Percentiles rank a stretch among this genome's conserved stretches.
Evolutionary conservation across 92 coral and sea anemone species (phyloP).

Genomic region (Micromussa lordhowensis): DNA sequence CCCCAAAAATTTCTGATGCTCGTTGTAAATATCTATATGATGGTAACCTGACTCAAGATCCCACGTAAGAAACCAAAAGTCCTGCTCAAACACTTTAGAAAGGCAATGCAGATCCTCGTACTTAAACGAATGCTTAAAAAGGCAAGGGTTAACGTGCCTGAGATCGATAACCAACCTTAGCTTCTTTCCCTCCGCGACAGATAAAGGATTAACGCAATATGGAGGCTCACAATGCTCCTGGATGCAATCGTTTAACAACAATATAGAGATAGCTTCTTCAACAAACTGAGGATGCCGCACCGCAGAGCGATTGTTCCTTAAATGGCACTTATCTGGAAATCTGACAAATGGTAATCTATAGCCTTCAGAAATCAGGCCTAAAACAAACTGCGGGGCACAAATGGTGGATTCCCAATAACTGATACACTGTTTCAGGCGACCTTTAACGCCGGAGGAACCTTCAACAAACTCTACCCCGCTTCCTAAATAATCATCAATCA

Average conservation of each 20-base stretch:
- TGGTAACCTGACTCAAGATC: slow-evolving; percentile 34
- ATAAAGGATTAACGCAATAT: too few relatives aligned
- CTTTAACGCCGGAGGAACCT: slow-evolving; percentile 29
- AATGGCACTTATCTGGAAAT: slow-evolving; percentile 12
- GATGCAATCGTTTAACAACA: too few relatives aligned
- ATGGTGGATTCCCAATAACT: slow-evolving; percentile 24
- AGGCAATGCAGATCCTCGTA: too few relatives aligned
- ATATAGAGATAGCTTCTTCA: too few relatives aligned
- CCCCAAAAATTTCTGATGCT: slow-evolving; percentile 36
- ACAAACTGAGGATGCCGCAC: background rate
- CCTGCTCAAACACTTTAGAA: slow-evolving; percentile 29
- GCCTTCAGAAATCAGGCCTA: background rate
- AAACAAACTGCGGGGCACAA: slow-evolving; percentile 11
- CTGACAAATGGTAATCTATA: slow-evolving; percentile 26
- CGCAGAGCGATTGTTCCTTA: too few relatives aligned
- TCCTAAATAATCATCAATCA: background rate
- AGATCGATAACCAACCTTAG: too few relatives aligned
- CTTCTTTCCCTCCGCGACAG: too few relatives aligned
- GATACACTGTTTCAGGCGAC: slow-evolving; percentile 21
- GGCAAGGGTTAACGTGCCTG: too few relatives aligned
- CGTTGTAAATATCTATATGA: too few relatives aligned
- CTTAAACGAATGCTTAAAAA: too few relatives aligned
- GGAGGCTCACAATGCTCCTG: too few relatives aligned
- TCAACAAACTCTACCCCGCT: slow-evolving; percentile 35
- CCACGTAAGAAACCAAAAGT: slow-evolving; percentile 19